These are phyloP conservation scores for Acrobasis repandana DNA, from an alignment of 2,888 invertebrate species.

Conservation along the genomic window DNA sequence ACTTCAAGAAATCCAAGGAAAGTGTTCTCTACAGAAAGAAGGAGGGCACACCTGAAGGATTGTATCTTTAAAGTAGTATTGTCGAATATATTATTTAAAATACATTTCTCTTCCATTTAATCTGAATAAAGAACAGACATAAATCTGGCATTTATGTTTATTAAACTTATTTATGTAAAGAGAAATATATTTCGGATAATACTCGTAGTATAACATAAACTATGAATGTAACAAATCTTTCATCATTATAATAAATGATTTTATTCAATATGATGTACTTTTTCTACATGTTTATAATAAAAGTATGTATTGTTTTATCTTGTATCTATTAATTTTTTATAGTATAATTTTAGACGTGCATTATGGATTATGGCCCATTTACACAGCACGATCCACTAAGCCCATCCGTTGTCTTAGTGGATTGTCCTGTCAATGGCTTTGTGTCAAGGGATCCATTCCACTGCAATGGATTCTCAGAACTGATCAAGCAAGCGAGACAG, in stretches of 20 bases:
- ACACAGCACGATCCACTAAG: too few species aligned
- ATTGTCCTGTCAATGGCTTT: too few species aligned
- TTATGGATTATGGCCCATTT: too few species aligned
- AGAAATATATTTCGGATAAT: slow-evolving; percentile 8
- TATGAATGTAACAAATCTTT: slow-evolving; percentile 8
- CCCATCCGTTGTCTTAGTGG: too few species aligned
- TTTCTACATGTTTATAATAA: too few species aligned
- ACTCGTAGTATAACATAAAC: not conserved
- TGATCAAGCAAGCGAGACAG: too few species aligned
- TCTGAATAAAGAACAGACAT: not conserved
- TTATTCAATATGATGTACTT: not conserved
- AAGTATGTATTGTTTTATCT: too few species aligned
- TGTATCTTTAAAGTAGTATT: slow-evolving; percentile 90
- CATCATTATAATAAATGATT: slow-evolving; percentile 5
- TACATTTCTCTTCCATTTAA: not conserved
- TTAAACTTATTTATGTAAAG: not conserved
- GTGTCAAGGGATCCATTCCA: too few species aligned
- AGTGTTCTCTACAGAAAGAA: slow-evolving; percentile 99
- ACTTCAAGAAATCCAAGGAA: slow-evolving; percentile 99
- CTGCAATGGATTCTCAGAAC: too few species aligned
- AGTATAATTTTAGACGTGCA: too few species aligned
- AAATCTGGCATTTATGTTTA: not conserved
- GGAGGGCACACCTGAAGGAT: slow-evolving; percentile 99
- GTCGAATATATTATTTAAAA: not conserved
- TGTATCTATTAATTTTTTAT: too few species aligned